Conservation (phyloP, 2,797 vertebrate species). For the Sebastes oblongus region DNA sequence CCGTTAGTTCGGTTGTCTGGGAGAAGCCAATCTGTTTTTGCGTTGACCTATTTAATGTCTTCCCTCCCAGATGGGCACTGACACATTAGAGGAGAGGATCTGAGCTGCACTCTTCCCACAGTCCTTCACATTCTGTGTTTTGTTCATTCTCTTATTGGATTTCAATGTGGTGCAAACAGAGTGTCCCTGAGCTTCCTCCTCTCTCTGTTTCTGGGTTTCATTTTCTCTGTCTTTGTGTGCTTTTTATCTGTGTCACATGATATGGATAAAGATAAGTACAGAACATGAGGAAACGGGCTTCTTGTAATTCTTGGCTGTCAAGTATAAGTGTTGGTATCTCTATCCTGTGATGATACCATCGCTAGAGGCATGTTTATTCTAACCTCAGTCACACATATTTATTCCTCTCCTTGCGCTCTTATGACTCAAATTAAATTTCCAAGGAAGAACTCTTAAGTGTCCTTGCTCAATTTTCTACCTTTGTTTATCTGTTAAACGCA, state of each 20-base stretch:
- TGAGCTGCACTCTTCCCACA: constrained; percentile 46
- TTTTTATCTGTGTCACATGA: not conserved
- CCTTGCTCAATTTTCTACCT: not conserved
- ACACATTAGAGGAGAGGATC: constrained; percentile 26
- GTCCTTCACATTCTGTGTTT: constrained; percentile 41
- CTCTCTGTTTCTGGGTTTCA: not conserved
- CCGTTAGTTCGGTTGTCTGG: constrained; percentile 63
- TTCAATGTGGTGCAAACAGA: constrained; percentile 19
- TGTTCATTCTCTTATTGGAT: constrained; percentile 33
- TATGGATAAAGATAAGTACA: not conserved
- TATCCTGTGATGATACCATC: not conserved
- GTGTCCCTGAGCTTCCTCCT: not conserved
- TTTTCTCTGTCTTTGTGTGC: not conserved
- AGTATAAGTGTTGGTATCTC: not conserved
- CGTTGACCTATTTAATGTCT: constrained; percentile 81
- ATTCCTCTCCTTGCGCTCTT: not conserved
- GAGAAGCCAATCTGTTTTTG: constrained; percentile 71
- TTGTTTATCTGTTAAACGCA: not conserved
- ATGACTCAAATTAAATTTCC: not conserved
- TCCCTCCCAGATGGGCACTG: constrained; percentile 36
- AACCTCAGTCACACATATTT: constrained; percentile 10
- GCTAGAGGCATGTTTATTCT: constrained; percentile 26
- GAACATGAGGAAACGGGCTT: not conserved
- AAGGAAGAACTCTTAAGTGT: not conserved
- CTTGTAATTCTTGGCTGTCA: constrained; percentile 16